phyloP scores from a whole-genome alignment of 2,888 invertebrate species.

The Drosophila mayaguana region DNA sequence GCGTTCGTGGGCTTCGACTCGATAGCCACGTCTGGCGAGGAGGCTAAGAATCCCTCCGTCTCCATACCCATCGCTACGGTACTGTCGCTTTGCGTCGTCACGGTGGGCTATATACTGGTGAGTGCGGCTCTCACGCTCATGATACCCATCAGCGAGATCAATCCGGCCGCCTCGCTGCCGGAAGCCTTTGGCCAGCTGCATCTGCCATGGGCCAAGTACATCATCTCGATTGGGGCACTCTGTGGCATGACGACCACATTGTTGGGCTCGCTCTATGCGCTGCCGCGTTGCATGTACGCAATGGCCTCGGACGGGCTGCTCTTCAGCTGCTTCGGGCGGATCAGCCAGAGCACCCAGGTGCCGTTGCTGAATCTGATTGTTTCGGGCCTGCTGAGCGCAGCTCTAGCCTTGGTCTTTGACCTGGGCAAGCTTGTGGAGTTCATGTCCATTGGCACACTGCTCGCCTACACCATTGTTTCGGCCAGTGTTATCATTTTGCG shows the following conservation, averaged over 20 bases:
- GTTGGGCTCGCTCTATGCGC: constrained; percentile 93
- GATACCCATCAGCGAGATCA: constrained; percentile 91
- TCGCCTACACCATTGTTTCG: constrained; percentile 96
- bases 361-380: constrained; percentile 91
- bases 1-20: constrained; percentile 97
- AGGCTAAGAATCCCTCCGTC: constrained; percentile 91
- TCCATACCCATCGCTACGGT: constrained; percentile 94
- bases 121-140: constrained; percentile 93
- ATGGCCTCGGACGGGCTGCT: constrained; percentile 96
- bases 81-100: constrained; percentile 92
- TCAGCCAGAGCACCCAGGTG: constrained; percentile 92
- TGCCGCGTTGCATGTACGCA: constrained; percentile 94
- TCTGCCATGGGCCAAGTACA: constrained; percentile 93
- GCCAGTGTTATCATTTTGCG: constrained; percentile 94
- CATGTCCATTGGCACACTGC: constrained; percentile 95
- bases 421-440: constrained; percentile 96
- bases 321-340: constrained; percentile 91
- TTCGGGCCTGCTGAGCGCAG: constrained; percentile 90
- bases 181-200: constrained; percentile 91
- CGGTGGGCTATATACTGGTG: constrained; percentile 92
- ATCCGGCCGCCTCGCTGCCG: constrained; percentile 92
- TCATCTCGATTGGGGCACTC: constrained; percentile 93
- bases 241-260: constrained; percentile 97
- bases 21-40: constrained; percentile 95
- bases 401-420: constrained; percentile 94